Conservation (phyloP, 2,113 vertebrate species). For the Pardalotus punctatus region DNA sequence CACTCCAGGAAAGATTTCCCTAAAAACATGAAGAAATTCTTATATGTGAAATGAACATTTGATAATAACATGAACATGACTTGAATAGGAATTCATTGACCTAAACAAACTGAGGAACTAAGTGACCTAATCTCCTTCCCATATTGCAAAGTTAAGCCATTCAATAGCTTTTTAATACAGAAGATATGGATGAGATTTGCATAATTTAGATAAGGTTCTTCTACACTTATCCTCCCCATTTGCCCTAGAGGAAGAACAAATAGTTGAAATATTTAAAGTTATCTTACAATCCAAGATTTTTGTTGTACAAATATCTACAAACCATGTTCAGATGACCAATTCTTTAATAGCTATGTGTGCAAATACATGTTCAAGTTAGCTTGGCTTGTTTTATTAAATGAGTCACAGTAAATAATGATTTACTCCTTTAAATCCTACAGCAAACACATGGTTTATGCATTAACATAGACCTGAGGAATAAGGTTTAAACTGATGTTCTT, state of each 20-base stretch:
- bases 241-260: neutral
- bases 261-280: neutral
- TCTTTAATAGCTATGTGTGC: neutral
- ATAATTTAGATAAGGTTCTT: neutral
- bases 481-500: neutral
- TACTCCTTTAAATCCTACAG: neutral
- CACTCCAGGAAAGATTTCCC: neutral
- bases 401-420: neutral
- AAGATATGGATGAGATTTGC: neutral
- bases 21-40: neutral
- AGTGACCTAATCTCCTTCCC: neutral
- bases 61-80: neutral
- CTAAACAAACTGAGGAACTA: neutral
- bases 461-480: neutral
- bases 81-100: conserved; percentile 1
- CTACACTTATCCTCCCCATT: neutral
- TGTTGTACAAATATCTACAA: neutral
- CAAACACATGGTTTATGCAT: neutral
- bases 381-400: neutral
- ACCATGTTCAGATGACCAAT: neutral
- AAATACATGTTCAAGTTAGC: neutral
- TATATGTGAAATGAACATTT: neutral
- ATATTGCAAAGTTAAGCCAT: neutral
- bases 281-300: neutral
- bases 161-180: neutral